These are phyloP conservation scores for Sitophilus oryzae DNA, from an alignment of 1,140 invertebrate species.

Conservation along the genomic window DNA sequence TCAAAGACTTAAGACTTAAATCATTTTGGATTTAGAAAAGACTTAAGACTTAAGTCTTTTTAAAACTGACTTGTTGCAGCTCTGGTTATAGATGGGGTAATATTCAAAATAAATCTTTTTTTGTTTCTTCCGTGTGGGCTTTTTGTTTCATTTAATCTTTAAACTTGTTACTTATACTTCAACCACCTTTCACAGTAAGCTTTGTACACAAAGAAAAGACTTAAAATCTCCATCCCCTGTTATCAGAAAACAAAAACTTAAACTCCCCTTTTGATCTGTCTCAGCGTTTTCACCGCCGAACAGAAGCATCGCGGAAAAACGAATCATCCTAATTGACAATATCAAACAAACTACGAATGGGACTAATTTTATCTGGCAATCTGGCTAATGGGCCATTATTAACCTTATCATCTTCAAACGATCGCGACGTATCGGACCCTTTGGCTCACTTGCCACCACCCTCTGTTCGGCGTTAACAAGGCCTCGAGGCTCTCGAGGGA, in stretches of 20 bases:
- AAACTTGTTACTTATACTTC: too few species aligned
- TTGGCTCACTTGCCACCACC: conserved; percentile 38
- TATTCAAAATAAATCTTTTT: too few species aligned
- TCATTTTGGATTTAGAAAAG: too few species aligned
- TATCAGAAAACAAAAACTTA: background rate
- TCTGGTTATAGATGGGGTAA: too few species aligned
- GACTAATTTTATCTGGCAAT: conserved; percentile 31
- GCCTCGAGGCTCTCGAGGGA: conserved; percentile 16
- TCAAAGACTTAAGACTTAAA: too few species aligned
- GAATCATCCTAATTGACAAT: conserved; percentile 27
- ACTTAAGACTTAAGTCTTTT: too few species aligned
- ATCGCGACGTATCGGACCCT: conserved; percentile 24
- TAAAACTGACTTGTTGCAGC: too few species aligned
- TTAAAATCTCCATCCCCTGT: too few species aligned
- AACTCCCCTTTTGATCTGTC: conserved; percentile 7
- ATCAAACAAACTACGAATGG: conserved; percentile 22
- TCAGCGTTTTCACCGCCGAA: conserved; percentile 13
- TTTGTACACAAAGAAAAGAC: too few species aligned
- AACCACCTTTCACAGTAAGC: too few species aligned
- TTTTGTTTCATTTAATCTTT: too few species aligned
- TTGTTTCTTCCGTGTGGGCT: too few species aligned
- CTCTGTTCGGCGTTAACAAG: conserved; percentile 36
- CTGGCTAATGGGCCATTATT: conserved; percentile 39
- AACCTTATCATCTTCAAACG: conserved; percentile 37
- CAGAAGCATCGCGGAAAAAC: background rate